These are phyloP conservation scores for Beroe forskalii DNA, from an alignment of 37 sponge, comb jelly and placozoan species.

Conservation along the genomic window DNA sequence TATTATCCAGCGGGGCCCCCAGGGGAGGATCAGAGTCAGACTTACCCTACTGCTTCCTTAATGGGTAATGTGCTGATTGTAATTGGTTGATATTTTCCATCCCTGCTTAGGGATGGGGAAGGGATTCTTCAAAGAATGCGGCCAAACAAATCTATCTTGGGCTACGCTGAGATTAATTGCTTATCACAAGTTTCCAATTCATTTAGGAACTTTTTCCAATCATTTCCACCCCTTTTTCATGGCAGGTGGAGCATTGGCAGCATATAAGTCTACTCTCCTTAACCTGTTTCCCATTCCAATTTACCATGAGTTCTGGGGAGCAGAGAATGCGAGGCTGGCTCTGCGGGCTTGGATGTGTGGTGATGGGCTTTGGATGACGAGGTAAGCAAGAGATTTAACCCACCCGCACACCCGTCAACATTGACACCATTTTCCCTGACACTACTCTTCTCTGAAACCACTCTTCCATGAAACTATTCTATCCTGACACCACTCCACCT, in stretches of 20 bases:
- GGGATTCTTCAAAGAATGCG: too few relatives aligned
- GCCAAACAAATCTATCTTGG: too few relatives aligned
- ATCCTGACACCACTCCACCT: background rate
- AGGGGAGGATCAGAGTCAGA: background rate
- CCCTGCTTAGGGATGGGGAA: too few relatives aligned
- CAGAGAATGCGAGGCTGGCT: conserved; percentile 17
- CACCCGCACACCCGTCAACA: background rate
- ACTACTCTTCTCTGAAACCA: background rate
- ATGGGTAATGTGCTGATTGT: too few relatives aligned
- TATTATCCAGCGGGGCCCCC: conserved; percentile 23
- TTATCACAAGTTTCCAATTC: too few relatives aligned
- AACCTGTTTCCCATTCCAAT: background rate
- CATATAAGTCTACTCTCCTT: background rate
- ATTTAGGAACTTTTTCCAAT: too few relatives aligned
- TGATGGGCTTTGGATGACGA: conserved; percentile 11
- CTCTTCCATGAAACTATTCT: background rate
- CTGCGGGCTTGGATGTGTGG: conserved; percentile 12
- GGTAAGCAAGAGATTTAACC: background rate
- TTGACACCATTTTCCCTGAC: background rate
- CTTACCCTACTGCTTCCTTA: background rate
- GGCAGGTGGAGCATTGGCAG: conserved; percentile 21
- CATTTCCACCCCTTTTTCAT: too few relatives aligned
- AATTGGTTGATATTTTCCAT: too few relatives aligned
- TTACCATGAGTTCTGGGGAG: conserved; percentile 4
- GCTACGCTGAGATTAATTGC: too few relatives aligned